Evolutionary conservation across 2,113 vertebrate species (phyloP).

Genomic region (Speoplatyrhinus poulsoni): DNA sequence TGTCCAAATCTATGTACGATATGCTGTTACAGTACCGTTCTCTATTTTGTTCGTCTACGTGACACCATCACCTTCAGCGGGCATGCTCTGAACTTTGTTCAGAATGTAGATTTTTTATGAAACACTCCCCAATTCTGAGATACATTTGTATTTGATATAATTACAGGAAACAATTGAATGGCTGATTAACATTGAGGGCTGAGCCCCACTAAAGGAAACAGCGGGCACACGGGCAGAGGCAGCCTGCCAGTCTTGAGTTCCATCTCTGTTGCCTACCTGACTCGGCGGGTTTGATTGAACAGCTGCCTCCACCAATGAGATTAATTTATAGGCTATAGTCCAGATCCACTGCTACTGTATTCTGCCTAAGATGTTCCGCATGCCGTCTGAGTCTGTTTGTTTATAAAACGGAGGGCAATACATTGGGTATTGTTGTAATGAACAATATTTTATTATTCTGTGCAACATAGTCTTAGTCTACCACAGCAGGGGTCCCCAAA

Average conservation of each 20-base stretch:
- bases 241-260: conserved; percentile 65
- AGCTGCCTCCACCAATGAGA: conserved; percentile 85
- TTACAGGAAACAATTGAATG: conserved; percentile 97
- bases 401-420: too few species aligned
- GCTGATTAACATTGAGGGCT: conserved; percentile 91
- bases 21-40: neutral
- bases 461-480: too few species aligned
- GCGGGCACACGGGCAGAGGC: conserved; percentile 38
- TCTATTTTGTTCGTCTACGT: conserved; percentile 14
- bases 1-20: conserved; percentile 68
- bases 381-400: conserved; percentile 35
- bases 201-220: conserved; percentile 85
- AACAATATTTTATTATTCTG: too few species aligned
- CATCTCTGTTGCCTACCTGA: conserved; percentile 73
- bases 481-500: neutral
- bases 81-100: conserved; percentile 87
- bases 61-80: conserved; percentile 70
- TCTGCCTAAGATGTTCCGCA: conserved; percentile 77
- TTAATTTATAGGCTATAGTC: conserved; percentile 84
- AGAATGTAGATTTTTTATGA: conserved; percentile 95
- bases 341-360: conserved; percentile 71
- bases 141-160: conserved; percentile 92
- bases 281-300: conserved; percentile 86
- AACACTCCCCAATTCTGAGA: conserved; percentile 88
- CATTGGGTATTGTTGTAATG: too few species aligned